Base-by-base conservation (phyloP, 2,888 invertebrate species). In the Mystacides longicornis region DNA sequence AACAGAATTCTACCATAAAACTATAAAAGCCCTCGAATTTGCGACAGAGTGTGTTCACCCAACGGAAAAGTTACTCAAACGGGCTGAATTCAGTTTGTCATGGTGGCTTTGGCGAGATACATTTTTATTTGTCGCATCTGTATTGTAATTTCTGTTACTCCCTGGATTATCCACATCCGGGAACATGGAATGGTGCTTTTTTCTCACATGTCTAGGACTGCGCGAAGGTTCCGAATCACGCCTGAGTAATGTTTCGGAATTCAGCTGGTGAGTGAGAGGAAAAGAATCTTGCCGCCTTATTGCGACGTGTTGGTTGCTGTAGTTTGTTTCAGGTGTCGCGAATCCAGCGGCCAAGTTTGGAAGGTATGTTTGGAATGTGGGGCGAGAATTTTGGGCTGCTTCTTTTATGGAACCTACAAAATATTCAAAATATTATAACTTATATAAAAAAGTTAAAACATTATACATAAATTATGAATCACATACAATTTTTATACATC, bases 321-420 rank as follows among this genome's bases (percentile, higher is more conserved):
- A 18, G 46, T 52, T 23, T 23, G 51, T 16, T 42, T 52, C 37
- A 14, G 33, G 23, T 14, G 54, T 23, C 14, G 47, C 72, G 45
- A 67, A 68, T 3, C 64, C 67, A 54, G 52, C 42, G 1, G 57
- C 50, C 21, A 68, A 55, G 58, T 67, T 73, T 3, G 76, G 74
- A 4, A 77, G 66, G 64, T 77, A 77, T 0, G 77, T 76, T 64
- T 77, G 77, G 70, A 77, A 77, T 22, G 77, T 71, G 11, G 77
- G 76, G 52, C 75, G 59, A 19, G 56, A 66, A 63, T 83, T 85
- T 65, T 86, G 85, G 11, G 86, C 81, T 3, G 82, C 85, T 65
- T 86, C 86, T 72, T 86, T 85, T 64, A 86, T 84, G 27, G 84
- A 85, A 64, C 81, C 85, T 69, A 57, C 3, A 57, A 54, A 48